Percentiles rank a stretch among this genome's conserved stretches.
Evolutionary conservation across 2,113 vertebrate species (phyloP).

Genomic region (Mixornis gularis): DNA sequence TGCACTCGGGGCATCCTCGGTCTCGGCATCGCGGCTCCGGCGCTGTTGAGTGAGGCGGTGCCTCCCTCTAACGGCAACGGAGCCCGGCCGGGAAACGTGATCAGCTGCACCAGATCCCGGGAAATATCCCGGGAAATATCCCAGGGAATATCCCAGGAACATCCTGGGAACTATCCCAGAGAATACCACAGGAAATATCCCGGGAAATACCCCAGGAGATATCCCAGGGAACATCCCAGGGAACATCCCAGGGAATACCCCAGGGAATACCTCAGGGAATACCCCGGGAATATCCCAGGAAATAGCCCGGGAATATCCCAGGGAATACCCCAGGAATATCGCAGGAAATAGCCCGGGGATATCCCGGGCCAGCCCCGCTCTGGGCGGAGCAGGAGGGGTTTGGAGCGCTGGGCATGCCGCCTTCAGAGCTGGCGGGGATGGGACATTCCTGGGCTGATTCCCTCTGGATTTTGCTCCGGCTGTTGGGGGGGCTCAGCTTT

Average conservation of each 20-base stretch:
- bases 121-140: too few species aligned
- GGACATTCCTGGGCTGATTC: neutral
- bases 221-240: too few species aligned
- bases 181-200: too few species aligned
- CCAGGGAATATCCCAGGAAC: too few species aligned
- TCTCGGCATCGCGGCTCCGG: neutral
- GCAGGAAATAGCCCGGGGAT: too few species aligned
- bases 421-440: accelerated
- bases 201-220: too few species aligned
- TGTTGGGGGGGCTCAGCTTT: accelerated
- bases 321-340: too few species aligned
- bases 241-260: too few species aligned
- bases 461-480: accelerated
- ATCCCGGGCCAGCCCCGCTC: neutral
- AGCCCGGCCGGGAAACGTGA: neutral
- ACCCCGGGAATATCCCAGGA: too few species aligned
- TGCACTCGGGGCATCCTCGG: neutral
- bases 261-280: too few species aligned
- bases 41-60: neutral
- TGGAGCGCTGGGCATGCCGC: accelerated
- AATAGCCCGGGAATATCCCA: too few species aligned
- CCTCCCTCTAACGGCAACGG: conserved; percentile 17
- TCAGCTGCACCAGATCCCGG: accelerated
- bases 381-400: neutral
- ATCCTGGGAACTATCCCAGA: too few species aligned